Base-by-base conservation (phyloP, 2,113 vertebrate genomes). In the Catharus bicknelli region DNA sequence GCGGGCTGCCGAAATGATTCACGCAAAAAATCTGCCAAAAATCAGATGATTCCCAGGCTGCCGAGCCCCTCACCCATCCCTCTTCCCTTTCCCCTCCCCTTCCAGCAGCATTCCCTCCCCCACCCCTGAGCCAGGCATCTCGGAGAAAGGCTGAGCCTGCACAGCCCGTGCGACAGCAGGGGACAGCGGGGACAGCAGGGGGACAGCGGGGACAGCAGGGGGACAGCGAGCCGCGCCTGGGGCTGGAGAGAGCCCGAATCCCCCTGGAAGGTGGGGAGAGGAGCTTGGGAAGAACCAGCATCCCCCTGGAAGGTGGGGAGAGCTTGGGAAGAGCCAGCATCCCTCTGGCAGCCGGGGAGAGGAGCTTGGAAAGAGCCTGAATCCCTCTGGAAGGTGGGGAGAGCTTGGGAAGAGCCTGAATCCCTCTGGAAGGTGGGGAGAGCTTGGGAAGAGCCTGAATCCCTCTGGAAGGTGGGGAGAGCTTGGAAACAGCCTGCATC, bases 141-240 rank as follows among this genome's bases (percentile, higher is more conserved):
- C 77, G 1, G 92, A 86, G 96, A 83, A 85, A 95, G 82, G 90
- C 92, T 95, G 72, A 67, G 95, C 91, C 90, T 92, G 86, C 94
- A 94, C 94, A 96, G 94, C 66, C 91, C 51, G 90, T 45, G 94
- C 94, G 96, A 91, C 96, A 96, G 96, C 90, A 8, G 81, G 69
- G 82, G 89, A 95, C 88, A 78, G 57, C 80, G 29, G 34, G 34
- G 34, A 36, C 34, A 36, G 34, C 34, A 36, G 34, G 34, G 34
- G 34, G 34, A 36, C 34, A 36, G 34, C 34, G 34, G 34, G 34
- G 34, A 36, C 34, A 36, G 34, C 34, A 36, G 34, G 34, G 34
- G 34, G 34, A 36, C 34, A 36, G 34, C 34, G 34, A 36, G 34
- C 8, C 34, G 34, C 34, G 34, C 34, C 34, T 36, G 34, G 34